Conservation (phyloP, 2,888 invertebrate species). For the Panopea generosa region DNA sequence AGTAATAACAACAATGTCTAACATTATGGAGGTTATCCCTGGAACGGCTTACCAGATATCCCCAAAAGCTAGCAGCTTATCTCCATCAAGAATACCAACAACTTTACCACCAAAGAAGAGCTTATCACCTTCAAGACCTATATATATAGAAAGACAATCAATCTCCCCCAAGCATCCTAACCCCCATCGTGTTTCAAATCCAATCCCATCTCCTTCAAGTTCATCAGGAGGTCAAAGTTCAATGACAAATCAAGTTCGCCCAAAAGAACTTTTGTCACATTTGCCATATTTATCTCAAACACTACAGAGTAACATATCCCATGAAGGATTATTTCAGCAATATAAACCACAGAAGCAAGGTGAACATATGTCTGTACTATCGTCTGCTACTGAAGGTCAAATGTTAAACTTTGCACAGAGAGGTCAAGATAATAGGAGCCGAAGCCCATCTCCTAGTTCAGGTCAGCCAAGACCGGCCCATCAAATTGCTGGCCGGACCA, state of each 20-base stretch:
- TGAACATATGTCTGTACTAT: not conserved
- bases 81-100: constrained; percentile 52
- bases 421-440: not conserved
- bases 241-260: constrained; percentile 23
- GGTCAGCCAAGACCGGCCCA: constrained; percentile 51
- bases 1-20: constrained; percentile 35
- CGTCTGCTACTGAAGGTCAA: not conserved
- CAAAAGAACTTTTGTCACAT: constrained; percentile 39
- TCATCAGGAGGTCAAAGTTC: not conserved
- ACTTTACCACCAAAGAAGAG: constrained; percentile 67
- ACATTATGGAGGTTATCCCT: not conserved
- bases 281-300: constrained; percentile 42
- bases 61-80: constrained; percentile 1
- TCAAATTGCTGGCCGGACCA: constrained; percentile 21
- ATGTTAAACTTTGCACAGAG: not conserved
- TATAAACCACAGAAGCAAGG: constrained; percentile 17
- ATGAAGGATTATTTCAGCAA: constrained; percentile 48
- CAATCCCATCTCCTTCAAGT: constrained; percentile 3
- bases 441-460: not conserved
- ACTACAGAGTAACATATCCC: constrained; percentile 35
- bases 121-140: constrained; percentile 63
- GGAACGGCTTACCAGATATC: not conserved
- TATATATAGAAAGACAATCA: constrained; percentile 38
- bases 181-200: not conserved
- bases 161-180: constrained; percentile 32